These are phyloP conservation scores for Drosophila fulvimacula DNA, from an alignment of 2,888 invertebrate genomes.

Conservation along the genomic window DNA sequence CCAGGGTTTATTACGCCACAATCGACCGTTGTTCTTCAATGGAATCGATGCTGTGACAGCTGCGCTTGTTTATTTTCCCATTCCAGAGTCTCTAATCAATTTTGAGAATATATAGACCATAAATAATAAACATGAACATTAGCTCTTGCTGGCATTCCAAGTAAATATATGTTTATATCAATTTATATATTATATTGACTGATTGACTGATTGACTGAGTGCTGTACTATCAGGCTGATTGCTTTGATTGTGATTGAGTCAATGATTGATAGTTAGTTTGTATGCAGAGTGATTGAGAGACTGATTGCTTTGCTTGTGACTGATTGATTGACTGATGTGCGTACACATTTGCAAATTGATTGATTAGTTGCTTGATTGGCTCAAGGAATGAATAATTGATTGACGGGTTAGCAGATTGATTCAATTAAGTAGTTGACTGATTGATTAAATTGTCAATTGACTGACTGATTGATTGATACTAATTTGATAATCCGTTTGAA, in stretches of 20 bases:
- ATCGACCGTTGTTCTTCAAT: too few species aligned
- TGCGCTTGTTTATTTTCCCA: neutral
- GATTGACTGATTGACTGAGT: neutral
- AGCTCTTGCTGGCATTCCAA: neutral
- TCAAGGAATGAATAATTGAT: neutral
- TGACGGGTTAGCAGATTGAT: too few species aligned
- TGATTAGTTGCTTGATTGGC: neutral
- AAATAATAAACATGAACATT: neutral
- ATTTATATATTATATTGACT: neutral
- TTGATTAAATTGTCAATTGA: neutral
- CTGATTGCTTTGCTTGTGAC: neutral
- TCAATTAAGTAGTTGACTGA: neutral
- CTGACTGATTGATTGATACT: neutral
- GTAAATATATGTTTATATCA: neutral
- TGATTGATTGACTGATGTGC: neutral
- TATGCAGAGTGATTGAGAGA: neutral
- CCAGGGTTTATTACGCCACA: too few species aligned
- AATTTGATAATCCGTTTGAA: neutral
- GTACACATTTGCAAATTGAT: neutral
- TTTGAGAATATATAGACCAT: neutral
- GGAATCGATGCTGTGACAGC: neutral
- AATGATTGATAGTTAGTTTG: neutral
- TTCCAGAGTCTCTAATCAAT: neutral
- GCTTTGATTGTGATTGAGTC: neutral
- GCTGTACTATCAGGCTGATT: neutral